Evolutionary conservation across 1,140 invertebrate species (phyloP), one percentile per base, ranked within the genome.

Genomic region (Pogonomyrmex californicus): DNA sequence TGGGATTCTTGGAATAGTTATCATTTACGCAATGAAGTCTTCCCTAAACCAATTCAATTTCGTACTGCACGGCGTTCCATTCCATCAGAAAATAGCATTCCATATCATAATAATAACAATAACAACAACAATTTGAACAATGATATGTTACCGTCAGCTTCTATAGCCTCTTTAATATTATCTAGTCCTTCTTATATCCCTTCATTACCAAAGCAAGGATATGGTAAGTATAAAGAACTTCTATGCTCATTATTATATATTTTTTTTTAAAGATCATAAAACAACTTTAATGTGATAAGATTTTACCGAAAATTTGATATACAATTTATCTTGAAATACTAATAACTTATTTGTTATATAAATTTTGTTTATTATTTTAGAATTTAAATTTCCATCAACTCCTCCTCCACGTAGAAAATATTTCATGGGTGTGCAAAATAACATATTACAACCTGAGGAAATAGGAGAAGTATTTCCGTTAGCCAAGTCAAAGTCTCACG

Each of bases 1-100:
- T 99, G 99, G 99, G 98, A 99, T 94, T 99, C 98, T 1, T 99
- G 98, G 98, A 98, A 99, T 93, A 94, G 96, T 17, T 96, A 96
- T 90, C 93, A 95, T 75, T 92, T 95, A 76, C 93, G 94, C 85
- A 95, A 95, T 81, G 95, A 96, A 36, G 94, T 96, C 30, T 97
- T 97, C 0, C 97, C 97, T 12, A 94, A 97, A n/a, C 95, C 95
- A 30, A 92, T 92, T 71, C 94, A 96, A 62, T 95, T 95, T n/a
- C 94, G 96, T 86, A 92, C 93, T 9, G 94, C 95, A 1, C 94
- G 96, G 77, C 95, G 95, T 87, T 97, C 96, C 30, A 96, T 96
- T 83, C 96, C 96, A 63, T 96, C 96, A 3, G 97, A 97, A 91
- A 96, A 96, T 86, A 96, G 94, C 91, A 96, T 96, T 93, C 93